Base-by-base conservation (phyloP, 2,797 vertebrate genomes). In the Pampus argenteus region DNA sequence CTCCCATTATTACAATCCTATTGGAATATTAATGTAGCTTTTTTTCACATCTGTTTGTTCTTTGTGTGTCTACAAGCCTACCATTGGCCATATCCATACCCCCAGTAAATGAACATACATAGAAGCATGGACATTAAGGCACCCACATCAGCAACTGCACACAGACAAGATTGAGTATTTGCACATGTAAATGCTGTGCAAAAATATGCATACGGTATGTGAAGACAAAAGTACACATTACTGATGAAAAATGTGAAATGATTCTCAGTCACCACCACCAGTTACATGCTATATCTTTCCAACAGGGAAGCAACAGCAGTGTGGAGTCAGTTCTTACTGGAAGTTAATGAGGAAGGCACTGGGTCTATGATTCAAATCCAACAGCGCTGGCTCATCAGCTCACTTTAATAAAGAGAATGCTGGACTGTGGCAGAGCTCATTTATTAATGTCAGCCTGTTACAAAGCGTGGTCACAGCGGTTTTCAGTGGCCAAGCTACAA, bases 321-420 rank as follows among this genome's bases (percentile, higher is more conserved):
- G 34, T 50, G 66, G 31, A 69, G 60, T 70, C 67, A 31, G 54
- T 47, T 55, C 76, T 59, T 42, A 23, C 42, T 25, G 49, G 62
- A 59, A 72, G 68, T 68, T 84, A 85, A 83, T 76, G 81, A 84
- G 61, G 20, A 60, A 74, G 70, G 56, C 50, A 70, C 44, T 2
- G 61, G 26, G 25, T 68, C 70, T 34, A 2, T 67, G 75, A 76
- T 61, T 83, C 64, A 75, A 60, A 66, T 54, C 74, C 73, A 64
- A 34, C 81, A 67, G 63, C 74, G 79, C 71, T 25, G 54, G 36
- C 69, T 86, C 71, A 62, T 76, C 83, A 3, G 54, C 45, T 6
- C 25, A 13, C 74, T 79, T 64, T 78, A 71, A 70, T 76, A 61
- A 61, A 74, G 28, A 62, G 22, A 20, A 77, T 0, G 28, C 56